These are phyloP conservation scores for Phaonia tiefii DNA, from an alignment of 2,888 invertebrate genomes.

Conservation along the genomic window DNA sequence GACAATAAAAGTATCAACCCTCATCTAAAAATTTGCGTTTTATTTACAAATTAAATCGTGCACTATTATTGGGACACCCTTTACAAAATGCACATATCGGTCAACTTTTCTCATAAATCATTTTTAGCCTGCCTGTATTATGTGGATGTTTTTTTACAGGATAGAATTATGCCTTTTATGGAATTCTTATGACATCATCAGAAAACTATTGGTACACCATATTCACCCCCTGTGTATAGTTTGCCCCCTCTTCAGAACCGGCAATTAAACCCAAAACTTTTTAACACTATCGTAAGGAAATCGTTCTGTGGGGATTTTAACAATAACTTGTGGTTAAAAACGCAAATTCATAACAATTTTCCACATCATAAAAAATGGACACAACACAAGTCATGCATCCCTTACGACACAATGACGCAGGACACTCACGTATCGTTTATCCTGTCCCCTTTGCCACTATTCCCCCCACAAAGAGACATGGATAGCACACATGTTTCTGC, in stretches of 20 bases:
- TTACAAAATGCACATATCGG: too few relatives aligned
- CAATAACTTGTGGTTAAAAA: slow-evolving; percentile 48
- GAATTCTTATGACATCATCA: slow-evolving; percentile 28
- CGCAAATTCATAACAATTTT: slow-evolving; percentile 60
- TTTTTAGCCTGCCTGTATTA: too few relatives aligned
- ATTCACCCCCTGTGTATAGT: slow-evolving; percentile 8
- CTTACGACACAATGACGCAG: background rate
- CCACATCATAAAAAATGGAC: slow-evolving; percentile 61
- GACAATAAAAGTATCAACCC: too few relatives aligned
- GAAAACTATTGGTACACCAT: background rate
- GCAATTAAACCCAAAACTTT: slow-evolving; percentile 38
- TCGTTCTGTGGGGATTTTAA: slow-evolving; percentile 8
- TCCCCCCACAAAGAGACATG: background rate
- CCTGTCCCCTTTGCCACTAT: background rate
- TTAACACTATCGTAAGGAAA: slow-evolving; percentile 31
- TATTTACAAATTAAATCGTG: too few relatives aligned
- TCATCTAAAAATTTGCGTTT: too few relatives aligned
- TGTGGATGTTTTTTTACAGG: too few relatives aligned
- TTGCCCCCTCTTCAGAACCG: slow-evolving; percentile 49
- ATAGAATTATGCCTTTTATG: too few relatives aligned
- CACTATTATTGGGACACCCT: too few relatives aligned
- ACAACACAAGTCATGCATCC: slow-evolving; percentile 1
- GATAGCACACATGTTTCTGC: background rate
- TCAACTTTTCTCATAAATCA: too few relatives aligned
- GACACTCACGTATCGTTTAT: background rate